Base-by-base conservation (phyloP, 53 echinoderm and acorn worm species). In the Mesocentrotus franciscanus region DNA sequence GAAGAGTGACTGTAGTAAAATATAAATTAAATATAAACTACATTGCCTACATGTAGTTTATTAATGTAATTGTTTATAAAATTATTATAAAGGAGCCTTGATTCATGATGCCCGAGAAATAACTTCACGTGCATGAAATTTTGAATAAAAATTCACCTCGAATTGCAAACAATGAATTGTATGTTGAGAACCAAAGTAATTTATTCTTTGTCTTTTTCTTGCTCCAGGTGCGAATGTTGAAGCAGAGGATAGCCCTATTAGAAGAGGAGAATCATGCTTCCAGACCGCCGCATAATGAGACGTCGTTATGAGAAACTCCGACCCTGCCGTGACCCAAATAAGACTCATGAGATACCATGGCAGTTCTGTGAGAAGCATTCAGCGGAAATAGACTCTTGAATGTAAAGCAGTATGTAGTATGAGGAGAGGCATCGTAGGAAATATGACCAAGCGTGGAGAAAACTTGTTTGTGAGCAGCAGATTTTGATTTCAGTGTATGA, bases 281-380 rank as follows among this genome's bases (percentile, higher is more conserved):
- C n/a, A 96, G 99, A 75, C 99, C 98, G 32, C 95, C 98, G 17
- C 99, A 99, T 95, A 99, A 99, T 58, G 99, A 99, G 92, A 99
- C 99, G 11, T 99, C 98, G 12, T 94, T 99, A 90, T 98, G 96
- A 97, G 61, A 16, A 9, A 93, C 34, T 12, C 75, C 8, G 35
- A 33, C 55, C 42, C 55, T 76, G 32, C 10, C 84, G 42, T 18
- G 32, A 60, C 61, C 34, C 58, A 15, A 59, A 61, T 90, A 17
- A 30, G 62, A 90, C 61, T 61, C 49, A 24, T 85, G 10, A 56
- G 81, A 81, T 39, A 81, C 9, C 11, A 42, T 18, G 81, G 81
- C 36, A 10, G 17, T 2, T 79, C 13, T 81, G 81, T n/a, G 26
- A 0, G 27, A 59, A 58, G 87, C 87, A 58, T 87, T 39, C 56